A percentile compares a stretch with the other conserved stretches of the same genome.
Evolutionary conservation across 2,888 invertebrate genomes (phyloP).

Genomic region (Globia sparganii): DNA sequence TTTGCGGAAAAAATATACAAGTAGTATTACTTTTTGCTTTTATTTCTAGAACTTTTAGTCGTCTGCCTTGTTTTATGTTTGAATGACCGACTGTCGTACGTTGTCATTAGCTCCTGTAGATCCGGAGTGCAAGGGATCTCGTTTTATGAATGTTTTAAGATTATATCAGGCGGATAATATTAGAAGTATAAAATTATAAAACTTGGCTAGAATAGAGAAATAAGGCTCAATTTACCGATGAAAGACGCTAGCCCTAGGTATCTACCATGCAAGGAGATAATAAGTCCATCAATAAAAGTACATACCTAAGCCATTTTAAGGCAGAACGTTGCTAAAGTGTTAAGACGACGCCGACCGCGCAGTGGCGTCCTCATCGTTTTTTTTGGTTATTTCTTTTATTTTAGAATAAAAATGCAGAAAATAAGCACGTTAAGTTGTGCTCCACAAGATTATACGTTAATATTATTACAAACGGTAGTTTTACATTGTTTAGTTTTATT

Average conservation of each 20-base stretch:
- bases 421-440: no score
- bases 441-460: no score
- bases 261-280: not conserved
- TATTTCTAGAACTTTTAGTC: slow-evolving; percentile 14
- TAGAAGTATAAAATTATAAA: not conserved
- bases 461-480: no score
- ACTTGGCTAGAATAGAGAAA: not conserved
- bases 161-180: not conserved
- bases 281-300: not conserved
- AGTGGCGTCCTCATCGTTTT: no score
- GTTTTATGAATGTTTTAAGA: not conserved
- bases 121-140: not conserved
- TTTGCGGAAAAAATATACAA: slow-evolving; percentile 44
- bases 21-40: slow-evolving; percentile 30
- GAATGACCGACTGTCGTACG: not conserved
- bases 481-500: no score
- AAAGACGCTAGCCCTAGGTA: not conserved
- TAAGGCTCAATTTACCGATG: not conserved
- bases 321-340: not conserved
- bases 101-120: not conserved
- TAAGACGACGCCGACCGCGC: no score
- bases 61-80: not conserved
- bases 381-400: no score
- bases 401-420: no score
- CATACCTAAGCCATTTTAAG: not conserved